Conservation (phyloP, 2,113 vertebrate species). For the Pituophis catenifer region DNA sequence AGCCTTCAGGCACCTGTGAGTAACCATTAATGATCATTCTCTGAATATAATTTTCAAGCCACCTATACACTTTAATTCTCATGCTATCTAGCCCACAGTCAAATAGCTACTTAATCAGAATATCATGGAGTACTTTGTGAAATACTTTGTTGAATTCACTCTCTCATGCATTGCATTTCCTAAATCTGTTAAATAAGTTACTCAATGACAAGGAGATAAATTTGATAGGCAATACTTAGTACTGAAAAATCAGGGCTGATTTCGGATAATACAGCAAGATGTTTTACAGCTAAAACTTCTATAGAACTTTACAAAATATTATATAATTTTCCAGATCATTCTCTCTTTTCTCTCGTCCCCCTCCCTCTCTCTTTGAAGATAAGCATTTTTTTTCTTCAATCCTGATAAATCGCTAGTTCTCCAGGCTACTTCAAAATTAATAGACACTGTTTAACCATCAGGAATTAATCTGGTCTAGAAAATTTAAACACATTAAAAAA, state of each 20-base stretch:
- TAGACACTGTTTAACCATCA: not conserved
- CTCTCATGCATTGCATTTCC: not conserved
- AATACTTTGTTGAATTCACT: not conserved
- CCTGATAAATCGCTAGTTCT: not conserved
- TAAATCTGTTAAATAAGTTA: not conserved
- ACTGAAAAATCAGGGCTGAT: not conserved
- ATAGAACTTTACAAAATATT: not conserved
- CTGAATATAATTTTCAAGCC: not conserved
- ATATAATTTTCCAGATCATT: not conserved
- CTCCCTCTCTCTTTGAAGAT: not conserved
- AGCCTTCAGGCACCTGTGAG: not conserved
- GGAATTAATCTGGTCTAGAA: not conserved
- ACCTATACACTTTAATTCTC: not conserved
- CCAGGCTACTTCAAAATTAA: not conserved
- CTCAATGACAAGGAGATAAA: not conserved
- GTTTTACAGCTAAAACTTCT: not conserved
- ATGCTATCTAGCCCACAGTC: not conserved
- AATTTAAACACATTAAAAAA: not conserved
- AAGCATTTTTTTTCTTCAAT: not conserved
- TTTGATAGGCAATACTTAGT: not conserved
- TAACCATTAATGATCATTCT: not conserved
- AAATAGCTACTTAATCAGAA: not conserved
- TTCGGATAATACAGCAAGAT: not conserved
- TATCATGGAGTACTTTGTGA: not conserved
- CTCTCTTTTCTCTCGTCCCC: not conserved